phyloP scores from a whole-genome alignment of 2,888 invertebrate genomes.

The Heliconius charithonia region DNA sequence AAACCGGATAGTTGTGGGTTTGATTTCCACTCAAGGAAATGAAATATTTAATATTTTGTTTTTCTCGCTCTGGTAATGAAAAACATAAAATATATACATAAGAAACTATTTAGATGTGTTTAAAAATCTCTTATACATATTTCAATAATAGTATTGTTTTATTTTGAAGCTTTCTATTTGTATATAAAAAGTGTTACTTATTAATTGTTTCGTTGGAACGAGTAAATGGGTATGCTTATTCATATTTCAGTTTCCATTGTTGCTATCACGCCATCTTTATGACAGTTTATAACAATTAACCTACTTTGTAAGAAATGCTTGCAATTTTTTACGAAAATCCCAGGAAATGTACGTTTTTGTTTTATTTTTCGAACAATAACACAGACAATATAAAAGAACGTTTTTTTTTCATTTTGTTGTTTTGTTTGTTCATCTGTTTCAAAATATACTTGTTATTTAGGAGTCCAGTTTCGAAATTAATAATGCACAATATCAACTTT shows the following conservation, averaged over 20 bases:
- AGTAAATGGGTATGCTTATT: background rate
- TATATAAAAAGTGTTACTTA: background rate
- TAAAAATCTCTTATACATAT: too few relatives aligned
- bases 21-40: too few relatives aligned
- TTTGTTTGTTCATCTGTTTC: background rate
- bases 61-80: too few relatives aligned
- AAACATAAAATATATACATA: too few relatives aligned
- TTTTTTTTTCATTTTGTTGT: background rate
- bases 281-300: slow-evolving; percentile 34
- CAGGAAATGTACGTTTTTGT: background rate
- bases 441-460: background rate
- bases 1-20: too few relatives aligned
- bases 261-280: slow-evolving; percentile 36
- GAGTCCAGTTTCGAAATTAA: background rate
- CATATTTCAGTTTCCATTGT: slow-evolving; percentile 33
- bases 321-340: slow-evolving; percentile 1
- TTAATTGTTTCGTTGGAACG: background rate
- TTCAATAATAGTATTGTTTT: too few relatives aligned
- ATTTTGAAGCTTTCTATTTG: background rate
- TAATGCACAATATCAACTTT: background rate
- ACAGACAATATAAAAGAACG: background rate
- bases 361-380: background rate
- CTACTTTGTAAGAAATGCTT: slow-evolving; percentile 24
- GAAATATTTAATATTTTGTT: too few relatives aligned
- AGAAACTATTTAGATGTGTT: too few relatives aligned